These are phyloP conservation scores for Drosophila ironensis DNA, from an alignment of 1,140 invertebrate genomes.

Conservation along the genomic window DNA sequence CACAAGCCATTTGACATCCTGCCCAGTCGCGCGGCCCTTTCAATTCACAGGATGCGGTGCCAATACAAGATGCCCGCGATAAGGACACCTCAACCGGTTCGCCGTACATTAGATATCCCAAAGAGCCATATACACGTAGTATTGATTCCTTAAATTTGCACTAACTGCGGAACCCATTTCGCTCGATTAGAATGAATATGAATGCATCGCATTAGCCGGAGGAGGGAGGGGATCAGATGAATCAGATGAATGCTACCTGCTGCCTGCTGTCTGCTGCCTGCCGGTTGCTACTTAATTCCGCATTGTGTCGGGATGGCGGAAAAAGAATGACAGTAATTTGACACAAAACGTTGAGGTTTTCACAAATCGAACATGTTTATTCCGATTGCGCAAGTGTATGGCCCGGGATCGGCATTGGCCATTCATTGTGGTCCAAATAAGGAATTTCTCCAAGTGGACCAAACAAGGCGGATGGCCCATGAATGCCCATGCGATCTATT, in stretches of 20 bases:
- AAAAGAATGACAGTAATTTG: slow-evolving; percentile 70
- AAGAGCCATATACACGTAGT: slow-evolving; percentile 36
- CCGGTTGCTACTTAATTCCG: slow-evolving; percentile 38
- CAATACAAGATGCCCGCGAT: slow-evolving; percentile 59
- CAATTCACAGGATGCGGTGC: slow-evolving; percentile 59
- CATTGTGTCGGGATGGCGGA: slow-evolving; percentile 40
- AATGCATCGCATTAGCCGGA: slow-evolving; percentile 7
- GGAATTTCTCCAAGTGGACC: slow-evolving; percentile 34
- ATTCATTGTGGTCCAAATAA: slow-evolving; percentile 60
- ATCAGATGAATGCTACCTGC: neutral
- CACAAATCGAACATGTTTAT: slow-evolving; percentile 65
- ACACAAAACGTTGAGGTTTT: slow-evolving; percentile 60
- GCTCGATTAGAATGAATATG: slow-evolving; percentile 13
- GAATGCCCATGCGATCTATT: slow-evolving; percentile 29
- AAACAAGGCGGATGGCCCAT: slow-evolving; percentile 32
- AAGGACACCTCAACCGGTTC: slow-evolving; percentile 12
- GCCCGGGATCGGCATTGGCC: neutral
- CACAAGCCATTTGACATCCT: slow-evolving; percentile 74
- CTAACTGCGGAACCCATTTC: slow-evolving; percentile 5
- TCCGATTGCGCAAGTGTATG: slow-evolving; percentile 40
- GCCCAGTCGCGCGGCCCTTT: slow-evolving; percentile 50
- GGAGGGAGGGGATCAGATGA: neutral
- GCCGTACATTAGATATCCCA: slow-evolving; percentile 50
- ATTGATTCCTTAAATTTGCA: slow-evolving; percentile 47
- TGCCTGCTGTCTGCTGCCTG: too few relatives aligned